Evolutionary conservation across 2,888 invertebrate genomes (phyloP).

Genomic region (Molorchus minor): DNA sequence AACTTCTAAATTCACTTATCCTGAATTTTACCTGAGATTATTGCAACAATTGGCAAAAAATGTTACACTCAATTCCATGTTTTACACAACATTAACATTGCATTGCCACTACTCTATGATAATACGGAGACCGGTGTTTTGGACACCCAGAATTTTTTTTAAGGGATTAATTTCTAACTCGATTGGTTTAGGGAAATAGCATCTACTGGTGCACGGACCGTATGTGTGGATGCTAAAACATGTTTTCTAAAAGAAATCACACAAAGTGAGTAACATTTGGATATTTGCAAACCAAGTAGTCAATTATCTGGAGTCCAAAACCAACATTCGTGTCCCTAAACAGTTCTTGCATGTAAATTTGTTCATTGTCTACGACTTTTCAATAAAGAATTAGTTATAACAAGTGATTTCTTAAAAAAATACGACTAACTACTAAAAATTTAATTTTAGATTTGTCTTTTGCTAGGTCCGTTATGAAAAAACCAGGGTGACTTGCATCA

Average conservation of each 20-base stretch:
- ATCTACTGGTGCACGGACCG: no score
- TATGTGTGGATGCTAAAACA: no score
- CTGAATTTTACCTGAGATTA: constrained; percentile 52
- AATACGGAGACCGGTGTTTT: constrained; percentile 10
- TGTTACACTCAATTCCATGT: constrained; percentile 21
- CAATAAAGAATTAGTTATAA: no score
- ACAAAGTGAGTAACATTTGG: not conserved
- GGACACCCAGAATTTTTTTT: constrained; percentile 10
- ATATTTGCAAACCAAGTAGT: not conserved
- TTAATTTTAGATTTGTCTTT: no score
- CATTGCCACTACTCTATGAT: constrained; percentile 54
- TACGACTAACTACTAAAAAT: no score
- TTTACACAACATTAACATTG: constrained; percentile 49
- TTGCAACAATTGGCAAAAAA: constrained; percentile 38
- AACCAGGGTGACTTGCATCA: no score
- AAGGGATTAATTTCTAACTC: no score
- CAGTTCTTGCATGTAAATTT: not conserved
- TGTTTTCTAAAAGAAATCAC: no score
- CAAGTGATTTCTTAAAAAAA: no score
- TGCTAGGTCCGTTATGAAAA: no score
- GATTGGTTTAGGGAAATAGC: no score
- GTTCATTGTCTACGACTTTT: no score
- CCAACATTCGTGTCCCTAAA: not conserved
- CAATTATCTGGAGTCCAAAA: not conserved
- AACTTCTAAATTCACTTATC: constrained; percentile 19